phyloP scores from a whole-genome alignment of 2,797 vertebrate species.

The Microctenopoma steveboyesi region DNA sequence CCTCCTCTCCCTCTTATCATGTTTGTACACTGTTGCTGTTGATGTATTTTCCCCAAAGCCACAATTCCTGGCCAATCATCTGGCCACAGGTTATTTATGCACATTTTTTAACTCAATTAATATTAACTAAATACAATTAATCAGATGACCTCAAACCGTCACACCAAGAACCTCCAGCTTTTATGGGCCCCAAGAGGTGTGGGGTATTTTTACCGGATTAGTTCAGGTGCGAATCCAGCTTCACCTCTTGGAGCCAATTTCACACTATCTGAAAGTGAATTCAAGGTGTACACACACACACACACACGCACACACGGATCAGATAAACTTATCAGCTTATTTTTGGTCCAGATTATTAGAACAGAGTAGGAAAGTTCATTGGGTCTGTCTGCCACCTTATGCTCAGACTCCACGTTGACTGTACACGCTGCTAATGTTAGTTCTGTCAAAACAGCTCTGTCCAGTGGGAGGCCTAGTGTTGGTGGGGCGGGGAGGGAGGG shows the following conservation, averaged over 20 bases:
- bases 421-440: constrained; percentile 34
- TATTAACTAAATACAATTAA: constrained; percentile 1
- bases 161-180: constrained; percentile 3
- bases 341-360: constrained; percentile 53
- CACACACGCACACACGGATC: constrained; percentile 24
- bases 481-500: not conserved
- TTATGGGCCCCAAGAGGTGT: constrained; percentile 22
- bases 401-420: constrained; percentile 18
- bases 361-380: constrained; percentile 47
- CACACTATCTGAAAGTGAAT: constrained; percentile 33
- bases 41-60: not conserved
- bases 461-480: not conserved
- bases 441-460: constrained; percentile 27
- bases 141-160: constrained; percentile 9
- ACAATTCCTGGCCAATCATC: not conserved
- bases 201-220: constrained; percentile 18
- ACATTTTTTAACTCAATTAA: not conserved
- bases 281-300: constrained; percentile 9
- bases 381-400: constrained; percentile 14
- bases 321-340: constrained; percentile 58
- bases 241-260: constrained; percentile 35
- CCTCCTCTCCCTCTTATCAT: not conserved
- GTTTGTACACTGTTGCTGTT: not conserved
- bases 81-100: not conserved
- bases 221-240: constrained; percentile 13